phyloP scores from a whole-genome alignment of 2,888 invertebrate genomes.

The Lithosia quadra region DNA sequence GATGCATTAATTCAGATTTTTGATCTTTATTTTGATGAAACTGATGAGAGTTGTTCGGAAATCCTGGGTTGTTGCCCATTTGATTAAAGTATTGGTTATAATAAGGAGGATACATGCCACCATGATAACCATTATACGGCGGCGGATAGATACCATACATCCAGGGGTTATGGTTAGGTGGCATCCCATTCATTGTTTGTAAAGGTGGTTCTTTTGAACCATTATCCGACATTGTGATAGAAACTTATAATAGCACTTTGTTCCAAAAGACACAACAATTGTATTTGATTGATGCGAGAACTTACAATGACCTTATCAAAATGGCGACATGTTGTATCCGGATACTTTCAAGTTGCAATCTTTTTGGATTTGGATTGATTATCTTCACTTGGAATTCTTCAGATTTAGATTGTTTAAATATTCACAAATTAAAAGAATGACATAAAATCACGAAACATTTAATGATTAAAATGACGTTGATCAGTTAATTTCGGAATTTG shows the following conservation, averaged over 20 bases:
- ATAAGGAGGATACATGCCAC: constrained; percentile 80
- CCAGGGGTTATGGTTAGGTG: constrained; percentile 79
- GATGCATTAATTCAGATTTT: constrained; percentile 64
- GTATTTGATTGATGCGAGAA: constrained; percentile 14
- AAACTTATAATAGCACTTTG: background rate
- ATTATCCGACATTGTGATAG: constrained; percentile 72
- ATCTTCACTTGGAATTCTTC: background rate
- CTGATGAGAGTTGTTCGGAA: constrained; percentile 66
- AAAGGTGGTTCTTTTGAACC: constrained; percentile 79
- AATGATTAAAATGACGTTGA: too few species aligned
- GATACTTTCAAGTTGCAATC: background rate
- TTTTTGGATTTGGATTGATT: background rate
- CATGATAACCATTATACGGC: constrained; percentile 76
- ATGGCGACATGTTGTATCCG: constrained; percentile 57
- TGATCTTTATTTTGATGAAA: constrained; percentile 71
- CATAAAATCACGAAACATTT: background rate
- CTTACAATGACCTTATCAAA: constrained; percentile 55
- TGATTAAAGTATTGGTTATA: constrained; percentile 83
- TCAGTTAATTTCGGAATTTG: background rate
- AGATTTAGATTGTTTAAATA: constrained; percentile 19
- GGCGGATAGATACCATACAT: constrained; percentile 77
- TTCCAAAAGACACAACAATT: constrained; percentile 14
- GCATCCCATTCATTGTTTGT: constrained; percentile 80
- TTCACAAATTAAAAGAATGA: constrained; percentile 2
- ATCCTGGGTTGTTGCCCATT: constrained; percentile 71